Evolutionary conservation across 2,113 vertebrate genomes (phyloP), one percentile per base, ranked within the genome.

Genomic region (Tetraodon nigroviridis): DNA sequence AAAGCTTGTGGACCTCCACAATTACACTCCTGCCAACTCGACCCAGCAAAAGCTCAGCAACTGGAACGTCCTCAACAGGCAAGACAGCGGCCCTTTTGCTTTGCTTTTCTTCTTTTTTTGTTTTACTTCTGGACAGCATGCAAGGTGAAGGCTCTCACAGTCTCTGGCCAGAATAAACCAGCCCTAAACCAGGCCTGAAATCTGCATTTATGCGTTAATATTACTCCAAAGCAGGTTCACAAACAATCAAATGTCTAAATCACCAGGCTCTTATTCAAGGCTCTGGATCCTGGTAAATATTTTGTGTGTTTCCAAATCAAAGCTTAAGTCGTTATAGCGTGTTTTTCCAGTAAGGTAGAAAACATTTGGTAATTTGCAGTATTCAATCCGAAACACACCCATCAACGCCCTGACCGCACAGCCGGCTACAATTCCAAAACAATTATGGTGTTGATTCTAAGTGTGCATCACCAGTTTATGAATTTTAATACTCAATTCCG

Each of bases 41-140:
- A 89, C 82, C 1, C 84, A 85, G 13, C 92, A 91, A 75, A 93
- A 93, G 70, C 73, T 88, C 40, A 83, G 80, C 61, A 94, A 90
- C 86, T 92, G 93, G 91, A 79, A 54, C 64, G 71, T 85, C 1
- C 86, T 93, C 47, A 90, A 90, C 90, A 92, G 92, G 92, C 85
- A 86, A 88, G 89, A 53, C 10, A 53, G 3, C 18, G 2, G 1
- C 1, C 6, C 2, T 1, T 11, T 5, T 27, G 6, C 0, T 47
- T 14, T 48, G 7, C 32, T 37, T 37, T 44, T 3, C 5, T 24
- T 24, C 3, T 24, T 24, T 24, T 24, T 24, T 24, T 24, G 5
- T 24, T 24, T 5, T 24, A 6, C 24, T 6, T 44, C 37, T 2
- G 42, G 16, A 37, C 1, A 44, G 11, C 42, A 49, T 44, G 46